Conservation (phyloP, 2,797 vertebrate species). For the Myioborus melanocephalus region DNA sequence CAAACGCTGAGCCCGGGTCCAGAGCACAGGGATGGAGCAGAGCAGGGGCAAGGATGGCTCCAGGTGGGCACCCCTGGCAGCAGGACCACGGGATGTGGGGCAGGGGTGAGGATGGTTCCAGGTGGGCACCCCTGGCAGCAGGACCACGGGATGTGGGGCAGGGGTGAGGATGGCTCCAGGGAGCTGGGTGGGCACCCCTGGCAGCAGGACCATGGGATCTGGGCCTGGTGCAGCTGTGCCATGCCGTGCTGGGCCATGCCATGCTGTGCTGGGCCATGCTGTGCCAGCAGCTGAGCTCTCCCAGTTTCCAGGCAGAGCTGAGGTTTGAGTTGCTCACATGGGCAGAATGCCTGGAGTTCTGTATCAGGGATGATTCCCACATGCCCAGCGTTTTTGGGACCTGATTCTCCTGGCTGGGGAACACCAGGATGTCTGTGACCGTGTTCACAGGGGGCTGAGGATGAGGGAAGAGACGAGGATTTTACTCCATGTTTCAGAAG, state of each 20-base stretch:
- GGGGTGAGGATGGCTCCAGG: too few relatives aligned
- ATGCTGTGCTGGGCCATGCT: fast-evolving
- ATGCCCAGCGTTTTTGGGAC: fast-evolving
- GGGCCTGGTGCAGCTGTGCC: too few relatives aligned
- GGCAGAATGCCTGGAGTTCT: background rate
- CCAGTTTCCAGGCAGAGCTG: background rate
- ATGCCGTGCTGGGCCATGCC: background rate
- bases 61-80: background rate
- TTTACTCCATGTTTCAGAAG: too few relatives aligned
- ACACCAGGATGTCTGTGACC: fast-evolving
- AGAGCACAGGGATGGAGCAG: background rate
- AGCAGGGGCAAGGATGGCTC: background rate
- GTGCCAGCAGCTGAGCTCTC: background rate
- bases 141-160: too few relatives aligned
- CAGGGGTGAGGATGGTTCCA: too few relatives aligned
- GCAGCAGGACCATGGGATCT: too few relatives aligned
- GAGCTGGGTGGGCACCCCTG: too few relatives aligned
- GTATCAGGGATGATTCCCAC: background rate
- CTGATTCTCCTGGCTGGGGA: fast-evolving
- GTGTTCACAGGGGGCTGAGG: too few relatives aligned
- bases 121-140: too few relatives aligned
- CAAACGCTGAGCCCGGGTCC: background rate
- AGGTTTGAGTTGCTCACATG: fast-evolving
- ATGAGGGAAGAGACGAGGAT: too few relatives aligned
- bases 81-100: fast-evolving